These are phyloP conservation scores for Blastobasis lacticolella DNA, from an alignment of 2,888 invertebrate species.

Conservation along the genomic window DNA sequence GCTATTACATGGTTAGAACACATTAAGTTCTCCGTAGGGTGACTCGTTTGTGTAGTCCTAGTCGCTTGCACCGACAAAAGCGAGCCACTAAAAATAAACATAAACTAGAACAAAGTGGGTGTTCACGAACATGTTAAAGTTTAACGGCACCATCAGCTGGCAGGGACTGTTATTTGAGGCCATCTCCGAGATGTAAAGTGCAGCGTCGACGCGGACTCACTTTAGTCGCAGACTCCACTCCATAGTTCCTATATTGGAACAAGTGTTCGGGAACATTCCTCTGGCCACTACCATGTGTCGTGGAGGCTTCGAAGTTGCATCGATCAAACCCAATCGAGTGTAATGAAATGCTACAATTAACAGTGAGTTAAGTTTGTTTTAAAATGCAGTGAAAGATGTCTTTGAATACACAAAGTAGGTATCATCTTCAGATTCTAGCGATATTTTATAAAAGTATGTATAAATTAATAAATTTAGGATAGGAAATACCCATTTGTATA, in stretches of 20 bases:
- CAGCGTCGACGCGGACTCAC: constrained; percentile 20
- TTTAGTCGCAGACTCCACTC: constrained; percentile 16
- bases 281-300: constrained; percentile 3
- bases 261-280: too few relatives aligned
- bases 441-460: too few relatives aligned
- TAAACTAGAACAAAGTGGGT: constrained; percentile 42
- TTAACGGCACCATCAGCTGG: constrained; percentile 42
- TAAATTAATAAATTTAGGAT: too few relatives aligned
- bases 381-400: too few relatives aligned
- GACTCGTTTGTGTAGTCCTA: neutral
- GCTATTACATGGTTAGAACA: too few relatives aligned
- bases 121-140: constrained; percentile 38
- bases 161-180: constrained; percentile 43
- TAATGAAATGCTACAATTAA: too few relatives aligned
- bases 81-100: constrained; percentile 39
- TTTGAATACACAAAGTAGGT: too few relatives aligned
- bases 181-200: constrained; percentile 30
- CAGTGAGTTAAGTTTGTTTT: too few relatives aligned
- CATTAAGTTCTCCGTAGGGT: too few relatives aligned
- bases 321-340: too few relatives aligned
- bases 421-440: too few relatives aligned
- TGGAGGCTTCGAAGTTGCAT: constrained; percentile 8
- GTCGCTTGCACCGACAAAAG: constrained; percentile 19
- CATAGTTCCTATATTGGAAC: constrained; percentile 5
- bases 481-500: too few relatives aligned